A percentile compares a stretch with the other conserved stretches of the same genome.
These are phyloP conservation scores for Aplochiton taeniatus DNA, from an alignment of 2,797 vertebrate species.

Conservation along the genomic window DNA sequence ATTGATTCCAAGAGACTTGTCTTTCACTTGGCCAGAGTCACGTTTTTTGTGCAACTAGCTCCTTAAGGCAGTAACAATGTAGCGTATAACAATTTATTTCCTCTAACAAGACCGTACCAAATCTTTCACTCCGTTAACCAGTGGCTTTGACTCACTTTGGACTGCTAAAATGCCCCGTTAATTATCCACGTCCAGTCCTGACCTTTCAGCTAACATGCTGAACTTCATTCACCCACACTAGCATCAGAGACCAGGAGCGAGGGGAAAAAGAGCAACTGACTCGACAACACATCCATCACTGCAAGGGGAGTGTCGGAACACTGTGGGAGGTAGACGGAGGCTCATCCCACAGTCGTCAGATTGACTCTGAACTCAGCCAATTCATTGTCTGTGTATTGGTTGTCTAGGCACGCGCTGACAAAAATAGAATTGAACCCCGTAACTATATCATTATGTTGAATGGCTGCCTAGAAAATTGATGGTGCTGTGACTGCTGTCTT, in stretches of 20 bases:
- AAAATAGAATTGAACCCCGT: too few relatives aligned
- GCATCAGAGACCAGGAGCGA: slow-evolving; percentile 12
- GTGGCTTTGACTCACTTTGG: slow-evolving; percentile 22
- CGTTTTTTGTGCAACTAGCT: background rate
- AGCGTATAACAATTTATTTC: background rate
- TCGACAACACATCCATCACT: slow-evolving; percentile 2
- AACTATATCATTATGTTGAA: background rate
- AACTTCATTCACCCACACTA: slow-evolving; percentile 22
- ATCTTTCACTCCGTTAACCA: slow-evolving; percentile 8
- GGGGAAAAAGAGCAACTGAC: slow-evolving; percentile 9
- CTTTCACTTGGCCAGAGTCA: slow-evolving; percentile 24
- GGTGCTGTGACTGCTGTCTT: too few relatives aligned
- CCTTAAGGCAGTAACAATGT: slow-evolving; percentile 14
- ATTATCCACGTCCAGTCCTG: slow-evolving; percentile 41
- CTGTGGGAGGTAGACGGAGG: background rate
- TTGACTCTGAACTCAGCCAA: background rate
- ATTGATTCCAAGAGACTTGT: slow-evolving; percentile 31
- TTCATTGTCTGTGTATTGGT: background rate
- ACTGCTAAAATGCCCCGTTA: slow-evolving; percentile 50
- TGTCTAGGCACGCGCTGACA: background rate
- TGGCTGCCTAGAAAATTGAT: background rate
- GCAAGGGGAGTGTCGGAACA: background rate
- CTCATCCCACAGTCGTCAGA: background rate
- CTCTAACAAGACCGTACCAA: slow-evolving; percentile 19
- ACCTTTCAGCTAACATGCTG: slow-evolving; percentile 45